Evolutionary conservation across 2,113 vertebrate genomes (phyloP), one percentile per base, ranked within the genome.

Genomic region (Tyto alba): DNA sequence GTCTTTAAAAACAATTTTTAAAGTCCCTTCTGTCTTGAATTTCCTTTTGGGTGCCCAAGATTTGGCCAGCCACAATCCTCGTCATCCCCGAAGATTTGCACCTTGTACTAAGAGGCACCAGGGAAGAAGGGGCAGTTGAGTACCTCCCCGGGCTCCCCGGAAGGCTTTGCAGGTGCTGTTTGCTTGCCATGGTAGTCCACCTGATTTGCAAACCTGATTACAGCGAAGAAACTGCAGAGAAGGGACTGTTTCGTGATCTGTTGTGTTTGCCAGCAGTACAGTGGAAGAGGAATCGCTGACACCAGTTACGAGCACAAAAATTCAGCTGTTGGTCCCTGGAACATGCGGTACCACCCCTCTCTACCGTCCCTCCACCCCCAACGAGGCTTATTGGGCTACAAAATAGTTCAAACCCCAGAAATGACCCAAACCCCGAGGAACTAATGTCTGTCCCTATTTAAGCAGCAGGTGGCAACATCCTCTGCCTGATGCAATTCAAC

Each of bases 381-480:
- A 3, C 23, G 10, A 8, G 25, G 18, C 32, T 84, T 40, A 20
- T 2, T 9, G 5, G n/a, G 73, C 53, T 62, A 27, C 21, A 73
- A 69, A 73, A 16, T 27, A 60, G 7, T 29, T 69, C 5, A 77
- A 63, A 74, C 12, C 30, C 10, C 55, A 27, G 30, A 18, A 73
- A 73, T 64, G 16, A 60, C 7, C 26, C 11, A 36, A 62, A 56
- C 9, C 9, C 45, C 2, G 1, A 34, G 38, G 21, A 66, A 43
- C 36, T 45, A 6, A 41, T 84, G 66, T 20, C 38, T 82, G 19
- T 21, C 18, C 26, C 4, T 26, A 6, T 90, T 90, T 85, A 73
- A 96, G 85, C 96, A 95, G 88, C 59, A 95, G 96, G 91, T 94
- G 97, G 96, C 94, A 94, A 82, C 90, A 88, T 93, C 60, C 34